phyloP scores from a whole-genome alignment of 2,113 vertebrate genomes.

The Spilogale gracilis region DNA sequence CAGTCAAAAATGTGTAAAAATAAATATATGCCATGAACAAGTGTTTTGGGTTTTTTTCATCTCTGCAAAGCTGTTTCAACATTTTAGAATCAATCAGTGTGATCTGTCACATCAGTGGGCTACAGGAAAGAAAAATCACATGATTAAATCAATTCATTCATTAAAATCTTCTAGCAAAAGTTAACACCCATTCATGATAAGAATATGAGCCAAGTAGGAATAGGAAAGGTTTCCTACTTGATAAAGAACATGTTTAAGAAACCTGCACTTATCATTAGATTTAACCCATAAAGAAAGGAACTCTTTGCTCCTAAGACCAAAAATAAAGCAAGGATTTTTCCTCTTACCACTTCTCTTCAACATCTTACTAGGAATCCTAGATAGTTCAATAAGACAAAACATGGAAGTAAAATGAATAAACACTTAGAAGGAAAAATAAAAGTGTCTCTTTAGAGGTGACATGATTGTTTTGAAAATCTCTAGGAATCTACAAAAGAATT shows the following conservation, averaged over 20 bases:
- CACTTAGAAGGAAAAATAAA: not conserved
- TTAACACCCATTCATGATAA: not conserved
- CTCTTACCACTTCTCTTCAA: not conserved
- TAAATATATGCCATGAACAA: not conserved
- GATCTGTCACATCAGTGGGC: not conserved
- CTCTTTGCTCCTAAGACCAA: not conserved
- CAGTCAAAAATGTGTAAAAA: not conserved
- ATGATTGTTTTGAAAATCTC: not conserved
- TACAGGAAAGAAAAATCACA: not conserved
- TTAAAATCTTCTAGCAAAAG: not conserved
- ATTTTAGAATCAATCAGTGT: not conserved
- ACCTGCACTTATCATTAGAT: too few species aligned
- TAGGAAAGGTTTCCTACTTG: not conserved
- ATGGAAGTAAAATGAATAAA: not conserved
- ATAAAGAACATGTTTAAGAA: not conserved
- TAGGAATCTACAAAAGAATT: not conserved
- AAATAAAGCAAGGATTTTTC: not conserved
- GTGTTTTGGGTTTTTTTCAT: not conserved
- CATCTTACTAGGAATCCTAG: not conserved
- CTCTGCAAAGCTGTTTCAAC: not conserved
- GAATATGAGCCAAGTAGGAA: not conserved
- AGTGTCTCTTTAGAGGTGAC: not conserved
- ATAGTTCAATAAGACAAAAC: not conserved
- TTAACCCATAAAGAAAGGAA: not conserved
- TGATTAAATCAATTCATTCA: not conserved